Percentiles rank a stretch among this genome's conserved stretches.
Evolutionary conservation across 2,888 invertebrate genomes (phyloP).

Genomic region (Nephrotoma guestfalica): DNA sequence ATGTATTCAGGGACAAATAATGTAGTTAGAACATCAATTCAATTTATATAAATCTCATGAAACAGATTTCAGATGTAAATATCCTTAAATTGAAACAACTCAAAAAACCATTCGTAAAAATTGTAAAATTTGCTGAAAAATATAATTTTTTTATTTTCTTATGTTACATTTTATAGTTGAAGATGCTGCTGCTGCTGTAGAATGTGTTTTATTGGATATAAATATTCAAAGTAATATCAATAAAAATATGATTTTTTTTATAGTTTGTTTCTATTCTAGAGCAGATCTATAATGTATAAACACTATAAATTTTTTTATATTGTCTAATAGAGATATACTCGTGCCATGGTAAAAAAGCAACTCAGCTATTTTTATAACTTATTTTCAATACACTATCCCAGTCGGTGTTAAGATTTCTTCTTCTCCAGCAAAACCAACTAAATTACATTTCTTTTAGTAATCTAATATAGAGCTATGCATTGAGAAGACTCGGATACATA

Average conservation of each 20-base stretch:
- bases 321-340: background rate
- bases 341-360: background rate
- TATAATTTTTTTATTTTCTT: background rate
- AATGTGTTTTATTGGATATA: background rate
- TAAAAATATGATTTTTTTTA: background rate
- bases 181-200: background rate
- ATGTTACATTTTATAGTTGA: background rate
- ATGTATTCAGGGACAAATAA: background rate
- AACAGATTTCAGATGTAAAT: background rate
- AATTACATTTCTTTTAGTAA: background rate
- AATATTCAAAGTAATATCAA: background rate
- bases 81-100: background rate
- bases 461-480: background rate
- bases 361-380: background rate
- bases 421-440: background rate
- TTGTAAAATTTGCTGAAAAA: background rate
- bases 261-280: background rate
- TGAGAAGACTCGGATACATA: too few relatives aligned
- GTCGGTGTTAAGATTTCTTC: background rate
- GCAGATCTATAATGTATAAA: background rate
- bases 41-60: background rate
- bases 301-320: background rate
- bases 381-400: background rate
- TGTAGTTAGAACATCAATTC: background rate
- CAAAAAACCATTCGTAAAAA: background rate